A percentile compares a stretch with the other conserved stretches of the same genome.
Evolutionary conservation across 2,113 vertebrate species (phyloP).

Genomic region (Geococcyx californianus): DNA sequence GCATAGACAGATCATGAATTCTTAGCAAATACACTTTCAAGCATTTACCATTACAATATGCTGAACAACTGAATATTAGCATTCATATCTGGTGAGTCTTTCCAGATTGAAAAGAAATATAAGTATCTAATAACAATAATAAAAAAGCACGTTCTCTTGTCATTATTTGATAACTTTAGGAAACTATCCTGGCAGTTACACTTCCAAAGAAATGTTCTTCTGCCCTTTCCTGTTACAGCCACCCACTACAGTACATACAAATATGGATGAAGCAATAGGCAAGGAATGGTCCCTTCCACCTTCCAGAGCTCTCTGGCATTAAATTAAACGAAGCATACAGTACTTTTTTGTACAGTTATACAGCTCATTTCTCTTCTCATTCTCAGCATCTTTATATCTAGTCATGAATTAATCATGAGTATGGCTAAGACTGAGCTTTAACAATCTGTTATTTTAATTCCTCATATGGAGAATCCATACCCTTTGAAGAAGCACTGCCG

Average conservation of each 20-base stretch:
- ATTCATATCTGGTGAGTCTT: slow-evolving; percentile 77
- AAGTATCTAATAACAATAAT: background rate
- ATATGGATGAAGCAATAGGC: slow-evolving; percentile 47
- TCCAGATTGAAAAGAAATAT: slow-evolving; percentile 65
- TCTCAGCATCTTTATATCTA: slow-evolving; percentile 52
- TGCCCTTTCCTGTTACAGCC: slow-evolving; percentile 57
- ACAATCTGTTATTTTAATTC: slow-evolving; percentile 25
- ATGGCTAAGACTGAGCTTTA: slow-evolving; percentile 62
- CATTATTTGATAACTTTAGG: slow-evolving; percentile 58
- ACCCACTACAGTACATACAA: slow-evolving; percentile 42
- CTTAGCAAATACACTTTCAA: slow-evolving; percentile 80
- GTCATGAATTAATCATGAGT: slow-evolving; percentile 59
- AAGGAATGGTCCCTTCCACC: slow-evolving; percentile 41
- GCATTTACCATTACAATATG: slow-evolving; percentile 78
- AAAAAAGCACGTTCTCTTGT: slow-evolving; percentile 56
- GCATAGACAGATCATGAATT: slow-evolving; percentile 80
- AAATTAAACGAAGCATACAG: slow-evolving; percentile 62
- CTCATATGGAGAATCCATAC: slow-evolving; percentile 5
- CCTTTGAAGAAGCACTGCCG: slow-evolving; percentile 62
- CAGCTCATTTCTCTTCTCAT: slow-evolving; percentile 41
- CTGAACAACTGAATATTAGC: slow-evolving; percentile 75
- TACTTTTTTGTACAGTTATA: slow-evolving; percentile 38
- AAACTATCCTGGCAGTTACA: slow-evolving; percentile 52
- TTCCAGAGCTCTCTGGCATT: slow-evolving; percentile 23
- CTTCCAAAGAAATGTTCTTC: slow-evolving; percentile 62